Percentiles rank a stretch among this genome's conserved stretches.
Conservation (phyloP, 2,113 vertebrate genomes). For the Poicephalus meyeri region DNA sequence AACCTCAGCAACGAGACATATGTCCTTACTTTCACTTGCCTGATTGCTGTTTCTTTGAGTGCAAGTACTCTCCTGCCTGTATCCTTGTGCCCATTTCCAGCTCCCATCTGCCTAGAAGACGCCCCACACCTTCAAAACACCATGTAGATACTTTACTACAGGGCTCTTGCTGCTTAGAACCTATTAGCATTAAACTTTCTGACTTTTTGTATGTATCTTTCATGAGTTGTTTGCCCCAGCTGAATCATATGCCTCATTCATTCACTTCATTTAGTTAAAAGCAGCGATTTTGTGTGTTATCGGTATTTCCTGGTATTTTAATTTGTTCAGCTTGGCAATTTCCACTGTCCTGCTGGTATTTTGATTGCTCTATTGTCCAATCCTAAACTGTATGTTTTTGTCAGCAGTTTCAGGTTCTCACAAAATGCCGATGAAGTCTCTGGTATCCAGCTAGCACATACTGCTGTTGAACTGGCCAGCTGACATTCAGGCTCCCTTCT, state of each 20-base stretch:
- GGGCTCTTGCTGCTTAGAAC: background rate
- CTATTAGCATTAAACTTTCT: background rate
- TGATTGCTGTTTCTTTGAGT: background rate
- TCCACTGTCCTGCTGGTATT: background rate
- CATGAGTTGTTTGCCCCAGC: background rate
- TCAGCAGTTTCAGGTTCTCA: background rate
- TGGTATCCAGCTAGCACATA: background rate
- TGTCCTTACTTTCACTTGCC: background rate
- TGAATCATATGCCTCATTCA: background rate
- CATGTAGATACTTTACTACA: background rate
- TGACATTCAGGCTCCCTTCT: background rate
- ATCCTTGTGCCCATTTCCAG: background rate
- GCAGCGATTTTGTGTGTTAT: background rate
- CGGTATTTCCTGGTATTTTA: background rate
- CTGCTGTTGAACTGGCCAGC: background rate
- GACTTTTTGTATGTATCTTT: background rate
- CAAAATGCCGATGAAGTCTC: background rate
- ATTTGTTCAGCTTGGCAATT: background rate
- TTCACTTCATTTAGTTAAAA: background rate
- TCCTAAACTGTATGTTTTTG: background rate
- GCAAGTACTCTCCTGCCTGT: background rate
- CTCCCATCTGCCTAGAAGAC: background rate
- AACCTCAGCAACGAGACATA: background rate
- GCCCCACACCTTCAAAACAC: background rate
- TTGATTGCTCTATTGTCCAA: background rate